Evolutionary conservation across 2,797 vertebrate genomes (phyloP).

Genomic region (Glossophaga mutica): DNA sequence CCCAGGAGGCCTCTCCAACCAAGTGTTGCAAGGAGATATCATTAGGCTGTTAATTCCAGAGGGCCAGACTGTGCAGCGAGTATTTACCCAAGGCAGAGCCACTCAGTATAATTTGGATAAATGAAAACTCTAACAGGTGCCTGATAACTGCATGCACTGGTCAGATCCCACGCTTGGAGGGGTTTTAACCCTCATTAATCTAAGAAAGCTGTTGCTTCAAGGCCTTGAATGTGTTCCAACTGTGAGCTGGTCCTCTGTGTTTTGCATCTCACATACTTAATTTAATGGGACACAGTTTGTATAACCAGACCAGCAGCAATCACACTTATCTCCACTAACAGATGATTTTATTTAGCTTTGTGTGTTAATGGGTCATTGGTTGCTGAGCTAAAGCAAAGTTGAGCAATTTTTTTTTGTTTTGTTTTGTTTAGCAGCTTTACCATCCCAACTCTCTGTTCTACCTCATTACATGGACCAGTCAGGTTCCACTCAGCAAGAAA

Average conservation of each 20-base stretch:
- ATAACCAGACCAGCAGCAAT: slow-evolving; percentile 41
- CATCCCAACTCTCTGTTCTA: background rate
- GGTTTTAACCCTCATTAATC: background rate
- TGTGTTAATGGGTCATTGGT: slow-evolving; percentile 51
- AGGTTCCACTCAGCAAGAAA: background rate
- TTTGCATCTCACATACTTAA: slow-evolving; percentile 46
- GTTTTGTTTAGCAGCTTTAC: background rate
- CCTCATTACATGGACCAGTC: background rate
- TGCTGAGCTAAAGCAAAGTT: slow-evolving; percentile 30
- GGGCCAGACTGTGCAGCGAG: background rate
- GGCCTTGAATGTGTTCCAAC: background rate
- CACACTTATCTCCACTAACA: slow-evolving; percentile 18
- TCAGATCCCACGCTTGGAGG: background rate
- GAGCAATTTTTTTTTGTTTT: slow-evolving; percentile 40
- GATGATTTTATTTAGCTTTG: slow-evolving; percentile 64
- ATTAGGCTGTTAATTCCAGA: background rate
- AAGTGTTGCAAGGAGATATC: background rate
- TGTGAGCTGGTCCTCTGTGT: slow-evolving; percentile 33
- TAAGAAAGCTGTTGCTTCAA: background rate
- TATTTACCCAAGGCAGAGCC: background rate
- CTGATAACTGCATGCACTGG: background rate
- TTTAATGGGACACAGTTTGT: slow-evolving; percentile 54
- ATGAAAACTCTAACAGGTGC: background rate
- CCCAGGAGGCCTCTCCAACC: background rate
- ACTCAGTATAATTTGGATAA: background rate